Percentiles rank a stretch among this genome's conserved stretches.
These are phyloP conservation scores for Hippolais icterina DNA, from an alignment of 2,113 vertebrate species.

Conservation along the genomic window DNA sequence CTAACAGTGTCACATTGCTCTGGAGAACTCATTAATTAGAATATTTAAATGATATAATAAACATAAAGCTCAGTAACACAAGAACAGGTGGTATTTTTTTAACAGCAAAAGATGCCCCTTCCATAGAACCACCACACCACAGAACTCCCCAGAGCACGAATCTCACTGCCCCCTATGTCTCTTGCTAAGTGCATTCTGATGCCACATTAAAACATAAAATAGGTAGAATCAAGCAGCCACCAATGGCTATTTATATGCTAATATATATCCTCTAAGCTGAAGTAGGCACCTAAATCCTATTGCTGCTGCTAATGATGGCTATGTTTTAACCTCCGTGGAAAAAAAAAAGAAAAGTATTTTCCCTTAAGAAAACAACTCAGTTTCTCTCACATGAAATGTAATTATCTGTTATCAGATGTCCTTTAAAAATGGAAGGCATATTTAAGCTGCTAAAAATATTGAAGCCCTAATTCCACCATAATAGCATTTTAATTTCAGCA, in stretches of 20 bases:
- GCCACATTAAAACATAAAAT: constrained; percentile 72
- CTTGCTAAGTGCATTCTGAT: constrained; percentile 74
- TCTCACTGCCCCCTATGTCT: background rate
- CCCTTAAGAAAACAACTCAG: constrained; percentile 76
- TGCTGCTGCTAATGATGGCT: constrained; percentile 77
- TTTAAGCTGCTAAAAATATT: constrained; percentile 85
- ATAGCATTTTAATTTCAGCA: constrained; percentile 92
- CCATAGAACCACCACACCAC: constrained; percentile 20
- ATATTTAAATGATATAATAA: constrained; percentile 32
- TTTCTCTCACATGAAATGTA: constrained; percentile 81
- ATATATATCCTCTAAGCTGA: constrained; percentile 72
- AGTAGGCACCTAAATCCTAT: constrained; percentile 67
- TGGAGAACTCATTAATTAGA: constrained; percentile 55
- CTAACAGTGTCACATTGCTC: background rate
- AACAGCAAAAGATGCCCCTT: constrained; percentile 44
- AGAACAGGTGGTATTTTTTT: constrained; percentile 34
- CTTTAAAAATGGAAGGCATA: constrained; percentile 82
- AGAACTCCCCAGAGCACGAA: background rate
- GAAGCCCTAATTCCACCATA: constrained; percentile 90
- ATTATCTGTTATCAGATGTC: constrained; percentile 86
- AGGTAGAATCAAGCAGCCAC: constrained; percentile 72
- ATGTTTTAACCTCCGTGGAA: constrained; percentile 73
- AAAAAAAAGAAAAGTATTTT: constrained; percentile 78
- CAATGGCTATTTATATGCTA: constrained; percentile 77
- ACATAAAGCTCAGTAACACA: background rate